Conservation (phyloP, 2,888 invertebrate species). For the Steinernema carpocapsae region DNA sequence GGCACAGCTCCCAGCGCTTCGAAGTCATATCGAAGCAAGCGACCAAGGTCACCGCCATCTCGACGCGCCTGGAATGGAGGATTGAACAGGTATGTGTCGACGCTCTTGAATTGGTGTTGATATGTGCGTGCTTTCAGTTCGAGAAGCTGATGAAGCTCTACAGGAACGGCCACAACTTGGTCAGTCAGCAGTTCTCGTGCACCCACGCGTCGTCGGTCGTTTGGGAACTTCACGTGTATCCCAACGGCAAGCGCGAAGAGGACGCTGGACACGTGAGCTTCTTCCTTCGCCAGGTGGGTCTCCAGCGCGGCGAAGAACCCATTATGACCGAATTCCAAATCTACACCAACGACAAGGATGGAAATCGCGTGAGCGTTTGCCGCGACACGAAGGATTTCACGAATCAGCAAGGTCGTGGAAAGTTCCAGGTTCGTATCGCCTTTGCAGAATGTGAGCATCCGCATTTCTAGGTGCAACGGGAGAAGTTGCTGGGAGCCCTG, state of each 20-base stretch:
- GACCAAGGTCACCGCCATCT: slow-evolving; percentile 60
- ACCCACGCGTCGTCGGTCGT: slow-evolving; percentile 60
- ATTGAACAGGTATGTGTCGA: slow-evolving; percentile 58
- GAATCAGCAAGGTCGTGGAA: slow-evolving; percentile 67
- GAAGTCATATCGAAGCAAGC: slow-evolving; percentile 61
- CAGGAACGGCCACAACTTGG: slow-evolving; percentile 63
- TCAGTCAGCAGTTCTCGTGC: slow-evolving; percentile 60
- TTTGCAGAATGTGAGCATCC: neutral
- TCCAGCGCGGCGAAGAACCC: slow-evolving; percentile 63
- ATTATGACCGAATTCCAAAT: slow-evolving; percentile 69
- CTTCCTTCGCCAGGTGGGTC: slow-evolving; percentile 64
- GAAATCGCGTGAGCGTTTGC: slow-evolving; percentile 61
- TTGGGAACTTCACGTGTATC: slow-evolving; percentile 68
- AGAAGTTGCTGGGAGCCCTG: slow-evolving; percentile 61
- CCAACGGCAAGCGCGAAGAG: slow-evolving; percentile 67
- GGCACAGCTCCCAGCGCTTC: slow-evolving; percentile 40
- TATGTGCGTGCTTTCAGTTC: slow-evolving; percentile 50
- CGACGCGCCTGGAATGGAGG: slow-evolving; percentile 65
- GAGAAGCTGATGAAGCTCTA: slow-evolving; percentile 65
- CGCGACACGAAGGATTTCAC: slow-evolving; percentile 67
- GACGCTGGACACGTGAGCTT: slow-evolving; percentile 64
- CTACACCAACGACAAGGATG: slow-evolving; percentile 55
- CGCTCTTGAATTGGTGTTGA: slow-evolving; percentile 11
- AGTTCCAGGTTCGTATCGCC: slow-evolving; percentile 56
- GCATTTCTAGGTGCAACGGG: slow-evolving; percentile 51